Percentiles rank a stretch among this genome's conserved stretches.
These are phyloP conservation scores for Limanda limanda DNA, from an alignment of 2,113 vertebrate genomes.

Conservation along the genomic window DNA sequence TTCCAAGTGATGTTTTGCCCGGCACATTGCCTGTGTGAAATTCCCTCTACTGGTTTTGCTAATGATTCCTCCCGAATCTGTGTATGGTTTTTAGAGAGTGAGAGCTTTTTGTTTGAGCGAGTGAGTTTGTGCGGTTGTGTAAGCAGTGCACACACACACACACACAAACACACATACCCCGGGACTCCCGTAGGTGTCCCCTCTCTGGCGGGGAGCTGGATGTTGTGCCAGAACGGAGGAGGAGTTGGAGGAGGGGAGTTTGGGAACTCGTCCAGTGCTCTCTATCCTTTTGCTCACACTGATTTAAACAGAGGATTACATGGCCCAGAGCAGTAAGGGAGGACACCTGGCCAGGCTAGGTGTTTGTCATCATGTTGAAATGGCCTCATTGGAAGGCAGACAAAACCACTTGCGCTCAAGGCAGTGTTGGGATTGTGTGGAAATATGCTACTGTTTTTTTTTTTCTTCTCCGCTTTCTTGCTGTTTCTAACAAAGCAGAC, in stretches of 20 bases:
- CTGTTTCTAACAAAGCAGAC: not conserved
- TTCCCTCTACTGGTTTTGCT: conserved; percentile 56
- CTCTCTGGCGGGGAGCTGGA: conserved; percentile 58
- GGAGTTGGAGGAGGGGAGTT: conserved; percentile 44
- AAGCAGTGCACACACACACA: conserved; percentile 51
- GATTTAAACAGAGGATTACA: conserved; percentile 71
- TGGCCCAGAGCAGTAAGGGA: conserved; percentile 37
- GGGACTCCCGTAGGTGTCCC: conserved; percentile 76
- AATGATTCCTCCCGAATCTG: conserved; percentile 63
- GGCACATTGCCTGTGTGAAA: conserved; percentile 66
- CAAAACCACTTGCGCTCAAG: conserved; percentile 11
- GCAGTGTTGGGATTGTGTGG: conserved; percentile 7
- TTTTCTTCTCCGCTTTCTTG: not conserved
- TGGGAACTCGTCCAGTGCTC: conserved; percentile 56
- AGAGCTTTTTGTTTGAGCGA: conserved; percentile 32
- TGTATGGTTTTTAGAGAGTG: conserved; percentile 39
- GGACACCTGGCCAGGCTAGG: conserved; percentile 58
- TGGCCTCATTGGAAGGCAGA: conserved; percentile 5
- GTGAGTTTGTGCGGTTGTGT: conserved; percentile 48
- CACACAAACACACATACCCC: conserved; percentile 23
- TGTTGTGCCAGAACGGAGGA: conserved; percentile 60
- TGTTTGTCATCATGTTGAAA: conserved; percentile 52
- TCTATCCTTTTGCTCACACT: conserved; percentile 60
- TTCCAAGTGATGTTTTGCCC: conserved; percentile 71
- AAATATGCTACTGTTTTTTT: conserved; percentile 23